Evolutionary conservation across 1,140 invertebrate species (phyloP).

Genomic region (Bombus terrestris): DNA sequence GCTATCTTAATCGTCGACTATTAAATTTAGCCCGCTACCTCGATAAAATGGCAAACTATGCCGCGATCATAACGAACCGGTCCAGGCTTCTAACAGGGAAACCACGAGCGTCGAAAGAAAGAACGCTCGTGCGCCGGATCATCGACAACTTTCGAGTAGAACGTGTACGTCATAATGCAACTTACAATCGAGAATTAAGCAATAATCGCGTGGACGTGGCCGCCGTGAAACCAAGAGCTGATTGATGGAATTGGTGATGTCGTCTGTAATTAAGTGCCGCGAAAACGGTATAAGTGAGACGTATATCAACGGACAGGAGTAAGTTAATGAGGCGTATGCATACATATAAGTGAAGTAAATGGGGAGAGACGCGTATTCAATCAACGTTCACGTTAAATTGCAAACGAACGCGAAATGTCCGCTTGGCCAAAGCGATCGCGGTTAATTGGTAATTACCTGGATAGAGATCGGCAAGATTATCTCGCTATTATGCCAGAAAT

Average conservation of each 20-base stretch:
- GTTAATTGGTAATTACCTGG: conserved; percentile 8
- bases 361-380: conserved; percentile 6
- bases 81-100: neutral
- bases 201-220: neutral
- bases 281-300: neutral
- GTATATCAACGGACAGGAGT: neutral
- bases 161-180: neutral
- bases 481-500: neutral
- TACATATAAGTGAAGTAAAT: conserved; percentile 1
- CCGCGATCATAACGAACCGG: conserved; percentile 18
- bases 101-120: neutral
- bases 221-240: neutral
- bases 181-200: neutral
- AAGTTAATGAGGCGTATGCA: conserved; percentile 14
- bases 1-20: conserved; percentile 20
- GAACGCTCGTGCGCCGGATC: neutral
- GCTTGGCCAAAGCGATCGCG: neutral
- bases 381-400: conserved; percentile 9
- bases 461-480: neutral
- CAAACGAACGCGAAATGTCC: neutral
- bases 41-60: conserved; percentile 15
- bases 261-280: neutral
- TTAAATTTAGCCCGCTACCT: neutral
- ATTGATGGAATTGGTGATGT: conserved; percentile 3
- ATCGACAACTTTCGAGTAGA: neutral